Evolutionary conservation across 2,113 vertebrate genomes (phyloP).

Genomic region (Atherinomorus stipes): DNA sequence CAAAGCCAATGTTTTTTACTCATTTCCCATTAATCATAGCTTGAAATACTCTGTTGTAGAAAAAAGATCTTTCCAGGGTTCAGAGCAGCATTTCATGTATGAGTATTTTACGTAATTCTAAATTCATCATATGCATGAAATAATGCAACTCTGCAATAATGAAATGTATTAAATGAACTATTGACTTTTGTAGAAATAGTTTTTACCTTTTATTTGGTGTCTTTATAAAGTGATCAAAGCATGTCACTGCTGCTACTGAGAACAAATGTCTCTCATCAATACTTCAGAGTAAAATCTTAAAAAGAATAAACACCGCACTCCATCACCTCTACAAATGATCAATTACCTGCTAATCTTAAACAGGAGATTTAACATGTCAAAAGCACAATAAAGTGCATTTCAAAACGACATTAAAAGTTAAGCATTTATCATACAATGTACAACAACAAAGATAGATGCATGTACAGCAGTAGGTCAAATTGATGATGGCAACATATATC

Average conservation of each 20-base stretch:
- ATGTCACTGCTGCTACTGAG: neutral
- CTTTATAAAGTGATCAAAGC: neutral
- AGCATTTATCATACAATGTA: no score
- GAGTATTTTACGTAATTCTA: neutral
- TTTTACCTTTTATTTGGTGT: neutral
- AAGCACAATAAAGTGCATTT: neutral
- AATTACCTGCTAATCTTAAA: neutral
- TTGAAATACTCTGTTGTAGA: neutral
- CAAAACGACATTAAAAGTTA: neutral
- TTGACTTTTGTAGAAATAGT: neutral
- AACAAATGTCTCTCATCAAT: neutral
- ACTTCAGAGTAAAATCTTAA: neutral
- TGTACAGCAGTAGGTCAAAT: slow-evolving; percentile 1
- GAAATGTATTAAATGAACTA: neutral
- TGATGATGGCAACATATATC: slow-evolving; percentile 33
- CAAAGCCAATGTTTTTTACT: neutral
- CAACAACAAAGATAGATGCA: neutral
- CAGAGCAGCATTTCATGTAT: neutral
- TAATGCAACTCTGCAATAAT: neutral
- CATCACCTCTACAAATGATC: neutral
- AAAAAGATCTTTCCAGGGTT: neutral
- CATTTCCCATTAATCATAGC: slow-evolving; percentile 5
- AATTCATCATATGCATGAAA: slow-evolving; percentile 11
- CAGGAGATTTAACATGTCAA: neutral
- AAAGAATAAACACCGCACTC: neutral